Conservation (phyloP, 2,113 vertebrate species). For the Charina bottae region DNA sequence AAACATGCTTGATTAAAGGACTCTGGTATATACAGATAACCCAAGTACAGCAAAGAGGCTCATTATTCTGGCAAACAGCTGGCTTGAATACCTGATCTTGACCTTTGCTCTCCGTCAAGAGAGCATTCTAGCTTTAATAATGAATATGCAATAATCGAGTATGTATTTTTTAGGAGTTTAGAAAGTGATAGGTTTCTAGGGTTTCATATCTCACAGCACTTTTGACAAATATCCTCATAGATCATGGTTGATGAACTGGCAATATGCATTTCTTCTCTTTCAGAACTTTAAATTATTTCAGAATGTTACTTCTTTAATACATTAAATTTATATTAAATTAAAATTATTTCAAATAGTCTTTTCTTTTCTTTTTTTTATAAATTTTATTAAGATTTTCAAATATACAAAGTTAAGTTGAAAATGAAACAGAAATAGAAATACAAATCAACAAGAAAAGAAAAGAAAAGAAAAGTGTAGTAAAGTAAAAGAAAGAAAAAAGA, state of each 20-base stretch:
- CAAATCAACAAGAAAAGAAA: too few species aligned
- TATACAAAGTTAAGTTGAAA: too few species aligned
- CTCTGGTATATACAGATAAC: background rate
- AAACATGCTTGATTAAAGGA: slow-evolving; percentile 2
- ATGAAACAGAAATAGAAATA: too few species aligned
- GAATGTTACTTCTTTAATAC: background rate
- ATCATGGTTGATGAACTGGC: background rate
- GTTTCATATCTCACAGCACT: background rate
- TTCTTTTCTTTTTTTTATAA: too few species aligned
- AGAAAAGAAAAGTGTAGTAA: too few species aligned
- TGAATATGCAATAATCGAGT: background rate
- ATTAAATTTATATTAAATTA: background rate
- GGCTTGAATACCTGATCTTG: background rate
- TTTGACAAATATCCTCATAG: background rate
- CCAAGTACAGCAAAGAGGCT: background rate
- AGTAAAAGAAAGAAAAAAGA: too few species aligned
- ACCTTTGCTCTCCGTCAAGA: background rate
- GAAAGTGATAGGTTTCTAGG: background rate
- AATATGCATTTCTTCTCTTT: background rate
- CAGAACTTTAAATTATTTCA: background rate
- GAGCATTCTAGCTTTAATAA: background rate
- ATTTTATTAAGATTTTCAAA: too few species aligned
- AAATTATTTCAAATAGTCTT: background rate
- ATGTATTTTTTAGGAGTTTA: background rate
- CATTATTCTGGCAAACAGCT: background rate